A percentile compares a stretch with the other conserved stretches of the same genome.
These are phyloP conservation scores for Equus quagga DNA, from an alignment of 2,113 vertebrate genomes.

Conservation along the genomic window DNA sequence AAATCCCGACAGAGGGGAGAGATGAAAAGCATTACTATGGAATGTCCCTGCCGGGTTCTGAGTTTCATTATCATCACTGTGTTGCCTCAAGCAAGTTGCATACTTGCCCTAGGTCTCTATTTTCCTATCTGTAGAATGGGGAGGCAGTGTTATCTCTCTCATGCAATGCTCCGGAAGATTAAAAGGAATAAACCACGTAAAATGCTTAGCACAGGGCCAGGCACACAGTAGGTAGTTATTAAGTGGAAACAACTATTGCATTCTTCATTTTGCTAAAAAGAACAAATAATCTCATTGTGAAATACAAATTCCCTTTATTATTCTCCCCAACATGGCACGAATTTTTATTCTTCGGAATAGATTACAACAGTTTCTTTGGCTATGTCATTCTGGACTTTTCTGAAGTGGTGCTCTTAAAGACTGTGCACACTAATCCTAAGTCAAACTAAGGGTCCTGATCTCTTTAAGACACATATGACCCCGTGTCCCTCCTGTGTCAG, in stretches of 20 bases:
- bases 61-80: not conserved
- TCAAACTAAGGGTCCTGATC: not conserved
- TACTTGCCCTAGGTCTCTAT: not conserved
- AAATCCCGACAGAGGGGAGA: not conserved
- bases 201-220: not conserved
- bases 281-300: not conserved
- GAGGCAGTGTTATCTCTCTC: not conserved
- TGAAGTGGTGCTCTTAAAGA: not conserved
- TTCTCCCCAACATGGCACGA: not conserved
- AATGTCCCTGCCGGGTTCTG: not conserved
- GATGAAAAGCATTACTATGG: too few relatives aligned
- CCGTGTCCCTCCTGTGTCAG: not conserved
- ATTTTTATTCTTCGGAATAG: not conserved
- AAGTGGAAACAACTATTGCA: not conserved
- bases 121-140: constrained; percentile 23
- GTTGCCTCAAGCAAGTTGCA: not conserved
- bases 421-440: not conserved
- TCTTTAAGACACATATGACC: not conserved
- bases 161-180: not conserved
- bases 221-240: not conserved
- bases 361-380: not conserved
- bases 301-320: not conserved
- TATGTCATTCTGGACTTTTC: not conserved
- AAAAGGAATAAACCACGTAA: not conserved
- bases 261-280: constrained; percentile 11